phyloP scores from a whole-genome alignment of 1,140 invertebrate species.

The Drosophila grimshawi region DNA sequence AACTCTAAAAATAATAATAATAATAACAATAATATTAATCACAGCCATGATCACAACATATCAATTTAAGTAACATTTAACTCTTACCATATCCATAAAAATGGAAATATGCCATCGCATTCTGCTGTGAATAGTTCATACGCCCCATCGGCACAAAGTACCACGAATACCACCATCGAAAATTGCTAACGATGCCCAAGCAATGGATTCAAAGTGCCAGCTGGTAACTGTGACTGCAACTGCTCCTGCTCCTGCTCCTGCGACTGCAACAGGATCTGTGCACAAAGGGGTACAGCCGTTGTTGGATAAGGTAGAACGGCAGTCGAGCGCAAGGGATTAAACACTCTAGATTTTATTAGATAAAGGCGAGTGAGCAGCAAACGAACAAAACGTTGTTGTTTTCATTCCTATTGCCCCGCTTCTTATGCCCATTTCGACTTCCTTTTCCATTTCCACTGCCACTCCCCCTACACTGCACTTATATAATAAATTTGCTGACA shows the following conservation, averaged over 20 bases:
- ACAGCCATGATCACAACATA: background rate
- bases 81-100: no score
- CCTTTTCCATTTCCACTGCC: background rate
- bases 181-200: constrained; percentile 25
- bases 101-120: background rate
- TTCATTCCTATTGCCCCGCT: background rate
- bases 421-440: background rate
- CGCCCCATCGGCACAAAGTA: background rate
- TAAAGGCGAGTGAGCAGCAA: constrained; percentile 73
- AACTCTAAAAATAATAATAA: background rate
- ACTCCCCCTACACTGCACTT: constrained; percentile 24
- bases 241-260: background rate
- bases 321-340: constrained; percentile 77
- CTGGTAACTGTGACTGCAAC: constrained; percentile 27
- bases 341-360: constrained; percentile 81
- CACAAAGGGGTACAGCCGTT: constrained; percentile 8
- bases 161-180: constrained; percentile 1
- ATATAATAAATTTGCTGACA: constrained; percentile 78
- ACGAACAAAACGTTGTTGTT: constrained; percentile 43
- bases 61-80: background rate
- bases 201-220: constrained; percentile 30
- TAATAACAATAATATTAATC: no score
- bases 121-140: background rate
- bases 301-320: constrained; percentile 47
- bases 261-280: constrained; percentile 10